phyloP scores from a whole-genome alignment of 2,888 invertebrate species.

The Ectemnius cavifrons region DNA sequence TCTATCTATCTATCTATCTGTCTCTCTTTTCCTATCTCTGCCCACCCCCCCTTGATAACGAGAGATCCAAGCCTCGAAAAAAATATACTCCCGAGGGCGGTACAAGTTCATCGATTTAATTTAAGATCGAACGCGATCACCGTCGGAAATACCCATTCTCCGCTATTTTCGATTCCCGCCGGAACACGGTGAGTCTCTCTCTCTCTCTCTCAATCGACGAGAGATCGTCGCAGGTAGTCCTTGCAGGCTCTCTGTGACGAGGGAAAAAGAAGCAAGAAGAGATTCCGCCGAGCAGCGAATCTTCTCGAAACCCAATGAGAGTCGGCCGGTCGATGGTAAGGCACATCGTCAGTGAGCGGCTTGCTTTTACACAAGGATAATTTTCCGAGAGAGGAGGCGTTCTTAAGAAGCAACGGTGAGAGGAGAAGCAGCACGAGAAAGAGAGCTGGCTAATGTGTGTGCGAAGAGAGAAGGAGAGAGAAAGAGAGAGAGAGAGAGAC shows the following conservation, averaged over 20 bases:
- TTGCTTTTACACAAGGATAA: conserved; percentile 47
- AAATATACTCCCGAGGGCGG: not conserved
- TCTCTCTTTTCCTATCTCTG: too few species aligned
- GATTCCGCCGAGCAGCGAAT: conserved; percentile 4
- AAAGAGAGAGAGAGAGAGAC: conserved; percentile 34
- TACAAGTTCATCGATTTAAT: conserved; percentile 4
- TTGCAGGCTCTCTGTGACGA: too few species aligned
- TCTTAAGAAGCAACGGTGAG: conserved; percentile 34
- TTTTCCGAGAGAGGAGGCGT: conserved; percentile 54
- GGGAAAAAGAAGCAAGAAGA: too few species aligned
- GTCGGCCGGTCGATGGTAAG: too few species aligned
- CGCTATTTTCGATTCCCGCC: not conserved
- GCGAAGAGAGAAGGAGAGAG: too few species aligned
- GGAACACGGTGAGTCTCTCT: too few species aligned
- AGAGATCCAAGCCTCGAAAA: not conserved
- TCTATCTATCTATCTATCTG: too few species aligned
- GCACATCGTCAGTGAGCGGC: too few species aligned
- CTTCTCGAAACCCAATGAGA: conserved; percentile 3
- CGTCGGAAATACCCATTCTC: conserved; percentile 20
- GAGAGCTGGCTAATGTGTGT: too few species aligned
- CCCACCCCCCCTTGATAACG: too few species aligned
- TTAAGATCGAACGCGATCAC: conserved; percentile 17
- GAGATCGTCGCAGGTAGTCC: too few species aligned
- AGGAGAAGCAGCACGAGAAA: not conserved
- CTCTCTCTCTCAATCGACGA: too few species aligned